Evolutionary conservation across 2,888 invertebrate species (phyloP).

Genomic region (Agrochola lychnidis): DNA sequence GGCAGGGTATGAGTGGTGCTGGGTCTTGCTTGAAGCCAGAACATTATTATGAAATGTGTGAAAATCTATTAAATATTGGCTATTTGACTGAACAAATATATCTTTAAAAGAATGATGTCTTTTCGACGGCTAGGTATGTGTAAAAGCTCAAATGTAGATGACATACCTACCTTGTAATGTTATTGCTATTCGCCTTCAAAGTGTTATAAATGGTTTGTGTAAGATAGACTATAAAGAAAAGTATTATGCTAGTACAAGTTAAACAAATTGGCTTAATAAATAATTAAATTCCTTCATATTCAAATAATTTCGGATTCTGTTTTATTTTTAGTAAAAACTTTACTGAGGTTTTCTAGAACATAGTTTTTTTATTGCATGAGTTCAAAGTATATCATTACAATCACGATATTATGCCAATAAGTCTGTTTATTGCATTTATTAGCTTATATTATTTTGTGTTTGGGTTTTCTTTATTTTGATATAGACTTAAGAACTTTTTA

Average conservation of each 20-base stretch:
- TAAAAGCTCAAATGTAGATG: conserved; percentile 59
- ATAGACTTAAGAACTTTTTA: conserved; percentile 87
- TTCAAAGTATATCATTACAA: conserved; percentile 33
- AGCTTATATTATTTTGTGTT: conserved; percentile 70
- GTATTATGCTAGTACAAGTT: conserved; percentile 50
- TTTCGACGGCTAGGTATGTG: conserved; percentile 50
- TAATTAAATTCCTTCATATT: conserved; percentile 19
- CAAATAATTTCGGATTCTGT: conserved; percentile 11
- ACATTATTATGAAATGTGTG: conserved; percentile 46
- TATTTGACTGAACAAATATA: conserved; percentile 63
- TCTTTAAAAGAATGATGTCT: conserved; percentile 52
- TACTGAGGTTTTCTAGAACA: conserved; percentile 1
- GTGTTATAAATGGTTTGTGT: conserved; percentile 49
- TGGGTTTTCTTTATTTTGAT: conserved; percentile 77
- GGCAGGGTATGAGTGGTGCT: conserved; percentile 84
- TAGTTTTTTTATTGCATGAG: conserved; percentile 43
- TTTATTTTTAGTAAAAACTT: conserved; percentile 18
- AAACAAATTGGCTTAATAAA: conserved; percentile 41
- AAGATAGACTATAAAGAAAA: conserved; percentile 46
- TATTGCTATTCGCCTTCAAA: conserved; percentile 54
- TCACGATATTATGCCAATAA: conserved; percentile 67
- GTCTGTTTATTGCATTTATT: conserved; percentile 88
- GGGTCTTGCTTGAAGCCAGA: conserved; percentile 63
- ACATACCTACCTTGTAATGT: conserved; percentile 54
- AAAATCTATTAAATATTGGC: conserved; percentile 52